phyloP scores from a whole-genome alignment of 2,888 invertebrate species.

The Euplagia quadripunctaria region DNA sequence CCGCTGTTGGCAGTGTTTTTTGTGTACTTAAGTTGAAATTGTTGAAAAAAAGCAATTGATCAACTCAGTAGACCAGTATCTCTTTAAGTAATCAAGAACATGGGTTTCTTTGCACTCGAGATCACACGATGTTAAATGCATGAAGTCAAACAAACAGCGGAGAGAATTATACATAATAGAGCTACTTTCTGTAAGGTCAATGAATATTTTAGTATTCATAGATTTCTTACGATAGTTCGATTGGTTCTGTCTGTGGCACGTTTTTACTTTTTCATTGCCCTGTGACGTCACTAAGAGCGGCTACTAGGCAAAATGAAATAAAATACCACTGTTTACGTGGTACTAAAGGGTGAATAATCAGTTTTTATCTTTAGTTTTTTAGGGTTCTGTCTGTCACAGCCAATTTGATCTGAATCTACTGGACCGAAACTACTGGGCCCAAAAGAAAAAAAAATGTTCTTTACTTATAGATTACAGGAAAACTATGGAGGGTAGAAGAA shows the following conservation, averaged over 20 bases:
- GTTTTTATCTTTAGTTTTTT: background rate
- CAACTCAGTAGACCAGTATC: background rate
- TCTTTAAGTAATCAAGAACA: background rate
- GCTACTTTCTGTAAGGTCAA: slow-evolving; percentile 29
- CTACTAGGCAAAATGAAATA: background rate
- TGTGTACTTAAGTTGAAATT: no score
- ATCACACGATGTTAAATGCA: slow-evolving; percentile 21
- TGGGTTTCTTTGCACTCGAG: background rate
- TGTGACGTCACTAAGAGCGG: background rate
- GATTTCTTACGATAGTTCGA: slow-evolving; percentile 29
- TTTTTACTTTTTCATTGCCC: background rate
- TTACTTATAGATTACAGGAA: no score
- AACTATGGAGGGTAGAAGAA: no score
- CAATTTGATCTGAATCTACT: background rate
- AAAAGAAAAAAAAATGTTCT: no score
- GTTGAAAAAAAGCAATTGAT: background rate
- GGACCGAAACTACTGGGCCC: background rate
- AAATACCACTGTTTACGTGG: background rate
- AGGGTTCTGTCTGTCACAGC: background rate
- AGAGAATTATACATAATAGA: slow-evolving; percentile 26
- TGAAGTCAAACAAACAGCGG: slow-evolving; percentile 33
- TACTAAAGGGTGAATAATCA: background rate
- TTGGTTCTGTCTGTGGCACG: slow-evolving; percentile 1
- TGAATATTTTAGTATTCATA: slow-evolving; percentile 43
- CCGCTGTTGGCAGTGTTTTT: no score